Base-by-base conservation (phyloP, 1,140 invertebrate species). In the Ectropis grisescens region DNA sequence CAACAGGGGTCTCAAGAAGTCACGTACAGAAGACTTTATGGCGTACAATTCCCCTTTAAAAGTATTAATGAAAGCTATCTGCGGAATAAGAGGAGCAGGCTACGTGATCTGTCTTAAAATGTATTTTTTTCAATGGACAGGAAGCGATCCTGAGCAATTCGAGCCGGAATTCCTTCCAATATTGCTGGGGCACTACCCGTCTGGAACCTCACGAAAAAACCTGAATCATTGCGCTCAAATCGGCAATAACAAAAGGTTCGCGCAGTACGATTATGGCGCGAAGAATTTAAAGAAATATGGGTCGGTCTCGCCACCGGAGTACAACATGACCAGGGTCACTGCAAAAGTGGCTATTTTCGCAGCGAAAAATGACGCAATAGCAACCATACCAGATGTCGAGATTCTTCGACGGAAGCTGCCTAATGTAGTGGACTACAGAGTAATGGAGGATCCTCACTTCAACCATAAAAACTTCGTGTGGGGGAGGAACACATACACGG, bases 161-260 rank as follows among this genome's bases (percentile, higher is more conserved):
- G 49, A 41, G 3, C 42, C 37, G 1, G 24, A 33, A 7, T 53
- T 54, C 19, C 29, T 31, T 2, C 0, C 13, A 0, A 14, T 27
- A 4, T 8, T 16, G 0, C 11, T 34, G 0, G 35, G 29, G 3
- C 47, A 53, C 26, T 49, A 39, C 8, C 55, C 54, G 1, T 23
- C 32, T 1, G 32, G 47, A 0, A 29, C 38, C 4, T 93, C 91
- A 2, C 85, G 84, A 0, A 86, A 87, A 59, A 90, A 90, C 35
- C 40, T 93, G 0, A 35, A 87, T 10, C 88, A 90, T 56, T 88
- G 76, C 31, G 72, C 67, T 0, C 87, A 85, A 78, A 74, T 83
- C 61, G 70, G 44, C 8, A 30, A 44, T 26, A 83, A 62, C 14
- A 83, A 86, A 6, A 31, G 12, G 1, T 58, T 65, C 27, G 24